Percentiles rank a stretch among this genome's conserved stretches.
Evolutionary conservation across 2,113 vertebrate species (phyloP).

Genomic region (Cryptotis parvus): DNA sequence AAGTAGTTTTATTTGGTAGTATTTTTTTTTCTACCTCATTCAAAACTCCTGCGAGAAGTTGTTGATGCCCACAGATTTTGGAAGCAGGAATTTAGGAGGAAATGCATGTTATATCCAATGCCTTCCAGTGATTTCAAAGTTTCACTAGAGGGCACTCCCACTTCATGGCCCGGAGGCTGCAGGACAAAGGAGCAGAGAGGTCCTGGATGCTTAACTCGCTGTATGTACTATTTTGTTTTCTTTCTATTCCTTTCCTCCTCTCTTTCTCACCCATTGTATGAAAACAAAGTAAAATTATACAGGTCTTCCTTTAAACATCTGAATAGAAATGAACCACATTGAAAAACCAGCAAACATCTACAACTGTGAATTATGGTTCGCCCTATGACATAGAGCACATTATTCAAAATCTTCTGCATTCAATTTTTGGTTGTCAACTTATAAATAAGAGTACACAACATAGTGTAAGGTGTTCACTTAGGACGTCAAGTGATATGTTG

Average conservation of each 20-base stretch:
- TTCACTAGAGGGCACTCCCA: conserved; percentile 98
- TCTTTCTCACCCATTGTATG: conserved; percentile 27
- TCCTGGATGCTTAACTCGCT: conserved; percentile 78
- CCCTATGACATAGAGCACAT: conserved; percentile 59
- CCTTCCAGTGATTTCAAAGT: conserved; percentile 76
- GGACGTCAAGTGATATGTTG: conserved; percentile 73
- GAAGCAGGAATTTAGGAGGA: conserved; percentile 58
- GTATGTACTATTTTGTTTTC: conserved; percentile 64
- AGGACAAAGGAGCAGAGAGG: conserved; percentile 85
- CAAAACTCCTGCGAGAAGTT: conserved; percentile 22
- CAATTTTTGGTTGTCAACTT: conserved; percentile 80
- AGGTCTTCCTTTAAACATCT: conserved; percentile 50
- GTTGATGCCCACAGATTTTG: conserved; percentile 2
- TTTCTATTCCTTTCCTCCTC: conserved; percentile 56
- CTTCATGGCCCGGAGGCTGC: conserved; percentile 88
- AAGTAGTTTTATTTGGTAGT: conserved; percentile 19
- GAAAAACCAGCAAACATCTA: conserved; percentile 31
- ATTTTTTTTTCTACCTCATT: conserved; percentile 36
- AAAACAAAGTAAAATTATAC: conserved; percentile 74
- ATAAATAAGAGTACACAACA: conserved; percentile 66
- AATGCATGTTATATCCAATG: neutral
- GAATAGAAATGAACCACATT: conserved; percentile 43
- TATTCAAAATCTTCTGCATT: conserved; percentile 68
- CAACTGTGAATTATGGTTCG: conserved; percentile 1
- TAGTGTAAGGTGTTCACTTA: conserved; percentile 69